Evolutionary conservation across 2,797 vertebrate genomes (phyloP), one percentile per base, ranked within the genome.

Genomic region (Oryzias sinensis): DNA sequence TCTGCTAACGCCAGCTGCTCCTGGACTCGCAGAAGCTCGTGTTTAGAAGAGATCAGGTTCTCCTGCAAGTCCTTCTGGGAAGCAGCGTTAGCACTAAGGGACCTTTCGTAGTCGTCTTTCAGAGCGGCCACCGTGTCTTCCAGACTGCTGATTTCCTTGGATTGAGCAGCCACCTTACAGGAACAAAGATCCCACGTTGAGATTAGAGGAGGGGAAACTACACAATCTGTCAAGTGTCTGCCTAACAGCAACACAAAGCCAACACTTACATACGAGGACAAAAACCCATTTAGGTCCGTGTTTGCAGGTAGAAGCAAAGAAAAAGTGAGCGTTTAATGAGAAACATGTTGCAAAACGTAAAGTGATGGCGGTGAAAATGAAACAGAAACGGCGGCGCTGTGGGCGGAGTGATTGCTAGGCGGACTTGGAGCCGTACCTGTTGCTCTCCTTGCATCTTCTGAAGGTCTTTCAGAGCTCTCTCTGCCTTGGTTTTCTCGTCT

Each of bases 1-100:
- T 99, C 96, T 54, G 97, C 93, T 86, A 95, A 57, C 29, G 87
- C 65, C 22, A 99, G 89, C 83, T 99, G 96, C 67, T 97, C 95
- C 84, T 94, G 95, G 59, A 97, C 92, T 72, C 90, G 92, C 48
- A 99, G 93, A 5, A 98, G 90, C 37, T 98, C 93, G 0, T 97
- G 97, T 73, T 95, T 98, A 59, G 96, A 91, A 1, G 92, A 88
- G 14, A 92, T 87, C 51, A 99, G 90, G 81, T 92, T 93, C 49
- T 97, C 93, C 81, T 97, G 94, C 85, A 99, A 85, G 62, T 91
- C 92, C 82, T 93, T 96, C 58, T 97, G 92, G 49, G 90, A 94
- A 61, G 91, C 91, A 11, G 90, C 88, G 46, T 85, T 93, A 73
- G 92, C 89, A 5, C 71, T 92, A 47, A 97, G 81, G 25, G 94